phyloP scores from a whole-genome alignment of 2,113 vertebrate genomes.

The Sturnus vulgaris region DNA sequence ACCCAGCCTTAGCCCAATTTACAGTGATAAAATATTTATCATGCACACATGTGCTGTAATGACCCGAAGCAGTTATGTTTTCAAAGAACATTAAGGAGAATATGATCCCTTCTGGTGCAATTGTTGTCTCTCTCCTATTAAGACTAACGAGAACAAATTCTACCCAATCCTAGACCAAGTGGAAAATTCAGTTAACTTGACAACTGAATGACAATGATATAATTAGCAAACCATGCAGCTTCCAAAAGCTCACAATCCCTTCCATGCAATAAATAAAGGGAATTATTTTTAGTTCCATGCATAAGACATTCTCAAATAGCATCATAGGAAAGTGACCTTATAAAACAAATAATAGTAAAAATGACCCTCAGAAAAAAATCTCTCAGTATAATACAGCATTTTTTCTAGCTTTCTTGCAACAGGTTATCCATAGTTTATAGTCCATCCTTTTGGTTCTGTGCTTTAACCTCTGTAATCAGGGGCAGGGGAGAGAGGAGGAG shows the following conservation, averaged over 20 bases:
- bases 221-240: conserved; percentile 41
- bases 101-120: background rate
- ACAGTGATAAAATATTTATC: background rate
- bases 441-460: background rate
- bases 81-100: conserved; percentile 31
- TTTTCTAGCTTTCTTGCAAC: background rate
- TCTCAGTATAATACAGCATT: background rate
- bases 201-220: conserved; percentile 16
- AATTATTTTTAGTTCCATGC: conserved; percentile 2
- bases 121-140: conserved; percentile 3
- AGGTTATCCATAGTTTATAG: background rate
- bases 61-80: background rate
- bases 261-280: background rate
- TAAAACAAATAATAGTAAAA: background rate
- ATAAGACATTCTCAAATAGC: background rate
- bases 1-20: background rate
- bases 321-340: background rate
- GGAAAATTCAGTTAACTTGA: conserved; percentile 64
- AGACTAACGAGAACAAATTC: conserved; percentile 49
- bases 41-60: background rate
- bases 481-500: background rate
- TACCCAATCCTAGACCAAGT: conserved; percentile 11
- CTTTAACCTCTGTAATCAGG: background rate
- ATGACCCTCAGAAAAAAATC: background rate
- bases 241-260: conserved; percentile 13